phyloP scores from a whole-genome alignment of 2,113 vertebrate genomes.

The Pyrgilauda ruficollis region DNA sequence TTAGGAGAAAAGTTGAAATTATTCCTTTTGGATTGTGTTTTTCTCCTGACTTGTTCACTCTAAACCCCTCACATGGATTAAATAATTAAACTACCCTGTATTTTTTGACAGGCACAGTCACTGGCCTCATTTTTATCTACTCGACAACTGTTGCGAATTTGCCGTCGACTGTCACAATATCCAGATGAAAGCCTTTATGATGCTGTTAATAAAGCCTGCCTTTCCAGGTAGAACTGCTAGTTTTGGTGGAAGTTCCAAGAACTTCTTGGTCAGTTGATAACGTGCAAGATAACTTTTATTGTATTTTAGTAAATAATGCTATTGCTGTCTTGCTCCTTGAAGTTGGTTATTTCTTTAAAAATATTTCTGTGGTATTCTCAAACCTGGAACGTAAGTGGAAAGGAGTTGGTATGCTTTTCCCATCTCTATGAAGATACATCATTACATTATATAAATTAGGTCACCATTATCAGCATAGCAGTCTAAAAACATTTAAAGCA shows the following conservation, averaged over 20 bases:
- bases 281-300: background rate
- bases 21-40: background rate
- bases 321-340: background rate
- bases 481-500: background rate
- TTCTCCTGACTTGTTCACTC: background rate
- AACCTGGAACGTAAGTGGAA: background rate
- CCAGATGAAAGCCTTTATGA: conserved; percentile 86
- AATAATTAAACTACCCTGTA: conserved; percentile 12
- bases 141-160: conserved; percentile 89
- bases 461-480: background rate
- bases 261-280: background rate
- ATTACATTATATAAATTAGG: background rate
- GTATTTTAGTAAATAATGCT: background rate
- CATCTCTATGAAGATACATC: background rate
- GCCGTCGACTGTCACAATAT: conserved; percentile 85
- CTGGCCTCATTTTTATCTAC: conserved; percentile 92
- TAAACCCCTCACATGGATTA: background rate
- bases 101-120: conserved; percentile 82
- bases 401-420: background rate
- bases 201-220: conserved; percentile 91
- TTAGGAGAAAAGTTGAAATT: background rate
- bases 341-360: background rate
- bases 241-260: background rate
- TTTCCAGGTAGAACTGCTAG: conserved; percentile 84
- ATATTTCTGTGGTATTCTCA: background rate